Evolutionary conservation across 2,888 invertebrate species (phyloP), one percentile per base, ranked within the genome.

Genomic region (Cataglyphis rosenhaueri): DNA sequence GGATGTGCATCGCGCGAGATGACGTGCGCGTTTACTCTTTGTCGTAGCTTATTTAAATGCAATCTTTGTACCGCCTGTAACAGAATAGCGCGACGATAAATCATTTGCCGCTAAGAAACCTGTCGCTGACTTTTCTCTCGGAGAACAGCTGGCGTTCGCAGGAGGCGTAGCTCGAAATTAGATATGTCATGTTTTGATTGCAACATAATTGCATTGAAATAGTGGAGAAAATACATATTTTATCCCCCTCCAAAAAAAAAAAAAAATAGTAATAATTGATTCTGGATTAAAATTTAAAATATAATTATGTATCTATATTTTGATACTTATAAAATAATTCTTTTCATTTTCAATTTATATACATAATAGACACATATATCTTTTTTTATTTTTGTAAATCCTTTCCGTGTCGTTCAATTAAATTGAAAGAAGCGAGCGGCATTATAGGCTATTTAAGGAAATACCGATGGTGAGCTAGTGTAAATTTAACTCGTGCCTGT

Each of bases 11-110:
- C 52, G 41, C 48, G 18, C 64, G 21, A 35, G 66, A 66, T 75
- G 25, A 66, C 64, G 21, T 57, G 15, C 21, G 9, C 21, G 66
- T 76, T 78, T 71, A 75, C 41, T 18, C 55, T 21, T 64, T 57
- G 10, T 8, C 10, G 35, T 12, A n/a, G 65, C 83, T 83, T 78
- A 65, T 75, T 66, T 44, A 76, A 66, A 71, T 66, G n/a, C 61
- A 25, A n/a, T 59, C 35, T 57, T 57, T 25, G 44, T 48, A 52
- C 52, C 44, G 44, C 35, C 71, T 74, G 76, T 68, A 29, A 15
- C 5, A 66, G 44, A 74, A 18, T 21, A 25, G 12, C 18, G 55
- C 59, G 41, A 5, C 41, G 61, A 52, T 68, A 71, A 70, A 62
- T 73, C 32, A 68, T 41, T 41, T 55, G 4, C 15, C n/a, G 38